Percentiles rank a stretch among this genome's conserved stretches.
These are phyloP conservation scores for Aleiodes leptofemur DNA, from an alignment of 2,888 invertebrate species.

Conservation along the genomic window DNA sequence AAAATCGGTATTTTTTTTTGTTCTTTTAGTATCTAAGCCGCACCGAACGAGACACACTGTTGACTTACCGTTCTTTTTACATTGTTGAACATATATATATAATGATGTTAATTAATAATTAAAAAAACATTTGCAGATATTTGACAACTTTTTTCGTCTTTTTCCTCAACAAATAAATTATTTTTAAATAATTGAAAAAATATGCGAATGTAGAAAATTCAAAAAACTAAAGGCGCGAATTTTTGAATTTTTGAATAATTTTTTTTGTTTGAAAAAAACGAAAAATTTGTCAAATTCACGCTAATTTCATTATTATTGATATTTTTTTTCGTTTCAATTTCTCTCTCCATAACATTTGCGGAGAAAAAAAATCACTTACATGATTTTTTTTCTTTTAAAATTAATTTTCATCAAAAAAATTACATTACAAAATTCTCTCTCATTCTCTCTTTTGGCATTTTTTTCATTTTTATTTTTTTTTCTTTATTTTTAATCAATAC, in stretches of 20 bases:
- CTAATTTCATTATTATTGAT: too few relatives aligned
- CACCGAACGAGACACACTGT: slow-evolving; percentile 62
- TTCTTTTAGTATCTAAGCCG: slow-evolving; percentile 46
- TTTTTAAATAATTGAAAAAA: too few relatives aligned
- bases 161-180: too few relatives aligned
- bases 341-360: background rate
- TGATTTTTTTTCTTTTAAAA: slow-evolving; percentile 40
- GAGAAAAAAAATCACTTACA: slow-evolving; percentile 7
- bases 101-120: slow-evolving; percentile 3
- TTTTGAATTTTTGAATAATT: too few relatives aligned
- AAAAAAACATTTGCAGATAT: too few relatives aligned
- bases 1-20: background rate
- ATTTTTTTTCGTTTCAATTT: too few relatives aligned
- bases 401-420: slow-evolving; percentile 30
- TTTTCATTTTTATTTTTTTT: slow-evolving; percentile 7
- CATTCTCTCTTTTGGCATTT: slow-evolving; percentile 33
- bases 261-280: too few relatives aligned
- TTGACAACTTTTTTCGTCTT: too few relatives aligned
- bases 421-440: slow-evolving; percentile 13
- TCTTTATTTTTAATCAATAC: background rate
- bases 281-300: too few relatives aligned
- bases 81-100: slow-evolving; percentile 39
- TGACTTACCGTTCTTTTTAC: slow-evolving; percentile 54
- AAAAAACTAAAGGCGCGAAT: too few relatives aligned
- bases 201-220: too few relatives aligned